Conservation (phyloP, 2,113 vertebrate species). For the Suricata suricatta region DNA sequence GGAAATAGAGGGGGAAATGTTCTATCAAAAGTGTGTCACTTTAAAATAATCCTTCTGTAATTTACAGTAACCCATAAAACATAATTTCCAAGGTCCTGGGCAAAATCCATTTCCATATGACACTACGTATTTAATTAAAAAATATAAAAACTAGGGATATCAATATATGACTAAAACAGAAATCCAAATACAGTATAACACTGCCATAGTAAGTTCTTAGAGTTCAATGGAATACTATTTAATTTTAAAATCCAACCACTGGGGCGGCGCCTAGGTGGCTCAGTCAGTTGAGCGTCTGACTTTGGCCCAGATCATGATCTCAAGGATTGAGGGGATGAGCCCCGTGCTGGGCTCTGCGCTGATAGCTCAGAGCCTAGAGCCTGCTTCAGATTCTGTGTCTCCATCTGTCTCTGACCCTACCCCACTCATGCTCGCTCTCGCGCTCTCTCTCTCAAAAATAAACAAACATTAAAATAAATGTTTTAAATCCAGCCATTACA, state of each 20-base stretch:
- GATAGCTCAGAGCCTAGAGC: no score
- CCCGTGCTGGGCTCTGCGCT: no score
- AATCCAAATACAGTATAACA: not conserved
- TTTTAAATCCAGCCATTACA: not conserved
- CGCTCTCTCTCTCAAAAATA: no score
- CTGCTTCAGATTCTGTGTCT: no score
- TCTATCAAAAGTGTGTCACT: not conserved
- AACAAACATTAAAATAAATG: no score
- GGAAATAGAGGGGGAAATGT: not conserved
- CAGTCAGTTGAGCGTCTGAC: no score
- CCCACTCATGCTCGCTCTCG: no score
- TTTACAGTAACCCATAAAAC: not conserved
- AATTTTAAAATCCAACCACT: not conserved
- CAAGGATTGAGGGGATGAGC: no score
- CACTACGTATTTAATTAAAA: not conserved
- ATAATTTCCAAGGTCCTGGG: not conserved
- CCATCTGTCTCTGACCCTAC: no score
- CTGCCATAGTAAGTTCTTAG: not conserved
- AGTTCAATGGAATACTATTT: slow-evolving; percentile 9
- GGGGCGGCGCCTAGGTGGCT: no score
- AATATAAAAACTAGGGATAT: not conserved
- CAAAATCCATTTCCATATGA: slow-evolving; percentile 26
- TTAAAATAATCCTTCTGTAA: not conserved
- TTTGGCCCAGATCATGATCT: no score
- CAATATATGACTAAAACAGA: slow-evolving; percentile 34